Conservation (phyloP, 30 jellyfish, hydroid and myxozoan genomes). For the Chrysaora quinquecirrha region DNA sequence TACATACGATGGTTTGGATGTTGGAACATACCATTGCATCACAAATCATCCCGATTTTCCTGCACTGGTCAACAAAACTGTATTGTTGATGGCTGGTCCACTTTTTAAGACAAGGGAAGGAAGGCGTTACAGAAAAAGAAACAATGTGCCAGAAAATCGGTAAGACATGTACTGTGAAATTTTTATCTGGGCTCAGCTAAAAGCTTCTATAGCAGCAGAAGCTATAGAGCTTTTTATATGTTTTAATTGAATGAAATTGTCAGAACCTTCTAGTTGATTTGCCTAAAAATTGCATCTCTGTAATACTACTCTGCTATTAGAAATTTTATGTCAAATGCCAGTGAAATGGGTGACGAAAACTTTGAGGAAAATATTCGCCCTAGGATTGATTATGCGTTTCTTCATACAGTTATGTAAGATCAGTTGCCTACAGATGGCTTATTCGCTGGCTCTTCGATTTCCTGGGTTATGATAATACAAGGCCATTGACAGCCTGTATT, state of each 20-base stretch:
- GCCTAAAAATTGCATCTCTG: too few relatives aligned
- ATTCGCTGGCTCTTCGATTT: slow-evolving; percentile 28
- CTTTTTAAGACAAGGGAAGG: neutral
- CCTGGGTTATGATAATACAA: slow-evolving; percentile 35
- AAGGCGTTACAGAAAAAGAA: neutral
- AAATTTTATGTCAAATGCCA: too few relatives aligned
- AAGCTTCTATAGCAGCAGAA: too few relatives aligned
- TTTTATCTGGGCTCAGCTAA: too few relatives aligned
- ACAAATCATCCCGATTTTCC: neutral
- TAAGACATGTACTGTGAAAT: too few relatives aligned
- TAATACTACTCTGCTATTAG: too few relatives aligned
- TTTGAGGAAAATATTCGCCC: too few relatives aligned
- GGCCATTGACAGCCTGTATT: slow-evolving; percentile 38
- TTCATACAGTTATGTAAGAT: slow-evolving; percentile 21
- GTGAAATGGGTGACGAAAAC: too few relatives aligned
- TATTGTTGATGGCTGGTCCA: neutral
- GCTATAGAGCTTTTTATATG: too few relatives aligned
- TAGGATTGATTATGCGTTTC: too few relatives aligned
- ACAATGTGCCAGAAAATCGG: neutral
- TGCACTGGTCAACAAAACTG: neutral
- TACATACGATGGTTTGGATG: neutral
- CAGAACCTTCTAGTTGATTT: too few relatives aligned
- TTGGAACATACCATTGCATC: neutral
- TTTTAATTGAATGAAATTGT: too few relatives aligned
- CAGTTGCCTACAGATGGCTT: slow-evolving; percentile 40